A percentile compares a stretch with the other conserved stretches of the same genome.
These are phyloP conservation scores for Tympanoctomys barrerae DNA, from an alignment of 2,797 vertebrate genomes.

Conservation along the genomic window DNA sequence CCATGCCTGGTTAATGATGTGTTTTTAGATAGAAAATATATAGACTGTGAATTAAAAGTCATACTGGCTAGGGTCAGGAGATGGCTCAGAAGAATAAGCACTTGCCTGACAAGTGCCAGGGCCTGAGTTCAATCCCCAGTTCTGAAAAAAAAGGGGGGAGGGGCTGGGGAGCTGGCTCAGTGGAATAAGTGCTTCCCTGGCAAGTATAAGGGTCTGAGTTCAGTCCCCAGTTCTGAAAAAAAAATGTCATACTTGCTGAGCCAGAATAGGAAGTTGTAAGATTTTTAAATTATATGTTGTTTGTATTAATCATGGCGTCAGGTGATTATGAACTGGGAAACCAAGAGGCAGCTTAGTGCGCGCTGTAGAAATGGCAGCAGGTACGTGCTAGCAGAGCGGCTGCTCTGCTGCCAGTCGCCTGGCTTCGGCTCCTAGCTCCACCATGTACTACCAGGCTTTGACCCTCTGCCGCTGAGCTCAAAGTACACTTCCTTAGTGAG, in stretches of 20 bases:
- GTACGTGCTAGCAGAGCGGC: not conserved
- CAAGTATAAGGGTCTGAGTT: too few relatives aligned
- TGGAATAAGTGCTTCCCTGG: too few relatives aligned
- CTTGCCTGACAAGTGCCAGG: too few relatives aligned
- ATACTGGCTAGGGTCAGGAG: too few relatives aligned
- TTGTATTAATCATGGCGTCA: constrained; percentile 51
- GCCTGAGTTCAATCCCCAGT: too few relatives aligned
- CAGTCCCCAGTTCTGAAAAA: too few relatives aligned
- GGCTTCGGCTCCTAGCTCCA: not conserved
- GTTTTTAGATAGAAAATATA: constrained; percentile 58
- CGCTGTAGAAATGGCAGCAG: constrained; percentile 23
- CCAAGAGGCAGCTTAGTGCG: not conserved
- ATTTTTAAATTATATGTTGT: constrained; percentile 29
- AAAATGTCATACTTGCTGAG: not conserved
- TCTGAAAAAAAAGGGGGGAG: too few relatives aligned
- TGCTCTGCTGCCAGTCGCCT: not conserved
- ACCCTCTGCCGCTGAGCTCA: not conserved
- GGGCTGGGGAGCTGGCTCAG: too few relatives aligned
- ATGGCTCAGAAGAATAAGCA: too few relatives aligned
- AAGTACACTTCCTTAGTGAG: not conserved
- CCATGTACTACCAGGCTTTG: not conserved
- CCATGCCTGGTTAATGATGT: not conserved
- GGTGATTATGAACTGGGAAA: constrained; percentile 36
- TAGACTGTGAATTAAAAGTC: constrained; percentile 45
- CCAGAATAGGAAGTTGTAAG: constrained; percentile 19